phyloP scores from a whole-genome alignment of 2,888 invertebrate genomes.

The Eristalinus aeneus region DNA sequence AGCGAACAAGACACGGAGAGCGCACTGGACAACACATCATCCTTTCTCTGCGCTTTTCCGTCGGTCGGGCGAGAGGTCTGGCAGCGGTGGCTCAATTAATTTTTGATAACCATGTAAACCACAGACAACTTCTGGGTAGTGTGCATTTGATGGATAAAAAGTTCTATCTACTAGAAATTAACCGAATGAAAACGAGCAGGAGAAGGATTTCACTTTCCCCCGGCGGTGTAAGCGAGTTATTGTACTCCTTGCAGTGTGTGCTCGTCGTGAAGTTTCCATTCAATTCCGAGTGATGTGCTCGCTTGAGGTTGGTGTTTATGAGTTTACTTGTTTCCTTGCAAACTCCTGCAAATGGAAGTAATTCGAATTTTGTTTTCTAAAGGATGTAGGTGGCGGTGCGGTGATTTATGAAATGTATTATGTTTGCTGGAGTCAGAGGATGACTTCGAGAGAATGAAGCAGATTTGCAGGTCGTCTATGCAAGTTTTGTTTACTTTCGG shows the following conservation, averaged over 20 bases:
- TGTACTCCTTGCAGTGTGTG: background rate
- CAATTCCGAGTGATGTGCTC: background rate
- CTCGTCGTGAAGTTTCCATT: background rate
- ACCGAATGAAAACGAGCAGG: background rate
- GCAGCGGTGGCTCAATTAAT: background rate
- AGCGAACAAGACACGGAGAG: background rate
- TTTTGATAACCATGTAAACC: background rate
- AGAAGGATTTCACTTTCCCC: background rate
- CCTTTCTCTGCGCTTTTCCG: background rate
- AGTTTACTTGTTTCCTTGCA: background rate
- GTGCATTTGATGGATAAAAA: background rate
- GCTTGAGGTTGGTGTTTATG: background rate
- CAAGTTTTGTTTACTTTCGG: too few species aligned
- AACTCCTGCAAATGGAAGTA: background rate
- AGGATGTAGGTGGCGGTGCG: too few species aligned
- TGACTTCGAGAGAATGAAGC: too few species aligned
- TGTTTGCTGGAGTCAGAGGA: too few species aligned
- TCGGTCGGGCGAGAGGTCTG: background rate
- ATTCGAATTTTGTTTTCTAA: background rate
- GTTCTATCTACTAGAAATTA: conserved; percentile 3
- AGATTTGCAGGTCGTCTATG: too few species aligned
- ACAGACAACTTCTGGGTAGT: background rate
- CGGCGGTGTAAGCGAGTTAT: background rate
- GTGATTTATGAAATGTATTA: too few species aligned
- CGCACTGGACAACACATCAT: background rate